Conservation (phyloP, 2,797 vertebrate species). For the Gymnodraco acuticeps region DNA sequence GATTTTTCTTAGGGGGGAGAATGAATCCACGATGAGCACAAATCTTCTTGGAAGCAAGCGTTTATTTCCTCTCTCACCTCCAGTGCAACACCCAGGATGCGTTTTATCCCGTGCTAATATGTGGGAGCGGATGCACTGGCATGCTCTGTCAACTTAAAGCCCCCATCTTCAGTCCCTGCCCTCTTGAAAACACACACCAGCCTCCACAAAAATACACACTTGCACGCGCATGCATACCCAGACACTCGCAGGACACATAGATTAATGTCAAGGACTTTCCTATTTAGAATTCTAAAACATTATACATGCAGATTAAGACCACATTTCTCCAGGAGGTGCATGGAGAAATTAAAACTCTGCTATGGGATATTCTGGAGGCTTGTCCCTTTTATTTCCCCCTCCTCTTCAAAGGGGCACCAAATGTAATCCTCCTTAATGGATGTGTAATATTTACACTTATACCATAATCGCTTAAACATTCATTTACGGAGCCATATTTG, state of each 20-base stretch:
- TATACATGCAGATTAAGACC: slow-evolving; percentile 78
- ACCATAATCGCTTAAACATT: slow-evolving; percentile 86
- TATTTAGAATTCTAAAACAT: slow-evolving; percentile 77
- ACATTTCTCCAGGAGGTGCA: slow-evolving; percentile 46
- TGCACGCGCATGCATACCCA: slow-evolving; percentile 26
- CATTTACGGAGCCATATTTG: slow-evolving; percentile 83
- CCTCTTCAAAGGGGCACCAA: slow-evolving; percentile 71
- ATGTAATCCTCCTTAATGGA: slow-evolving; percentile 86
- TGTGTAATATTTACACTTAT: slow-evolving; percentile 88
- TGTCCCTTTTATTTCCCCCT: slow-evolving; percentile 56
- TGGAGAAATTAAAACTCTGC: slow-evolving; percentile 26
- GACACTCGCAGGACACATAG: slow-evolving; percentile 51
- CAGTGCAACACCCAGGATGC: slow-evolving; percentile 57
- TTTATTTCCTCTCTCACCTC: slow-evolving; percentile 77
- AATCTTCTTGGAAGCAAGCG: slow-evolving; percentile 77
- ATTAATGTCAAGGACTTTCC: slow-evolving; percentile 85
- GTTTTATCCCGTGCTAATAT: slow-evolving; percentile 79
- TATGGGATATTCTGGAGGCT: slow-evolving; percentile 58
- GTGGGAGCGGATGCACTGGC: slow-evolving; percentile 76
- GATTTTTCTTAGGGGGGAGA: slow-evolving; percentile 78
- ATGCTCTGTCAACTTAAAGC: slow-evolving; percentile 81
- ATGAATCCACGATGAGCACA: slow-evolving; percentile 76
- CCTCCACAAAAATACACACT: slow-evolving; percentile 61
- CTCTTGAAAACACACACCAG: slow-evolving; percentile 65
- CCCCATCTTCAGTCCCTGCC: slow-evolving; percentile 59